A percentile compares a stretch with the other conserved stretches of the same genome.
Evolutionary conservation across 2,113 vertebrate genomes (phyloP).

Genomic region (Neolamprologus falcicula): DNA sequence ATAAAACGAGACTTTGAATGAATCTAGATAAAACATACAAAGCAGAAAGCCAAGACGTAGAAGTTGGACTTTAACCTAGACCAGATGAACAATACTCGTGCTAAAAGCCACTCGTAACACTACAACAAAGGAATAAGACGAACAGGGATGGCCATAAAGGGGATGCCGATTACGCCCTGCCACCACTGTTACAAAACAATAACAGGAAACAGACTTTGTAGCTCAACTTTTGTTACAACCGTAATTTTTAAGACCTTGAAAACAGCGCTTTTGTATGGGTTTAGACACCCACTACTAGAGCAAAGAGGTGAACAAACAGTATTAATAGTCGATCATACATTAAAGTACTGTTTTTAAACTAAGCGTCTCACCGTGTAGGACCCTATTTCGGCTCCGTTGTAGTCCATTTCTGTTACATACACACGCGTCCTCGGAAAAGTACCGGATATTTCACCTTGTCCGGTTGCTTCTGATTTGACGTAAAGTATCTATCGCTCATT

Average conservation of each 20-base stretch:
- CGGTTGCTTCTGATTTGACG: background rate
- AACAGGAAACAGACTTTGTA: background rate
- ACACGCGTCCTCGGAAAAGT: background rate
- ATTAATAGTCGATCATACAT: background rate
- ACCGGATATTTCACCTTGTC: background rate
- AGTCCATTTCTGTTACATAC: background rate
- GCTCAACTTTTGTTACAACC: background rate
- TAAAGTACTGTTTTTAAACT: background rate
- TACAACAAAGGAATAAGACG: background rate
- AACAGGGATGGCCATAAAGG: background rate
- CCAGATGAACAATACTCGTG: background rate
- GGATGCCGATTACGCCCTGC: background rate
- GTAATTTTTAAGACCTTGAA: background rate
- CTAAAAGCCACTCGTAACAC: background rate
- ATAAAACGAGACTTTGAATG: background rate
- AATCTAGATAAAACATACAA: background rate
- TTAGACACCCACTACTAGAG: background rate
- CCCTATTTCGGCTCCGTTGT: background rate
- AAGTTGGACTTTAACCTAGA: background rate
- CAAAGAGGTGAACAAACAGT: background rate
- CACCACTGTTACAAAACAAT: background rate
- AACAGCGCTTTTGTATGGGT: background rate
- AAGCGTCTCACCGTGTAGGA: constrained; percentile 55
- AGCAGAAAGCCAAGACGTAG: background rate
- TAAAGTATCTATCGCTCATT: background rate